Conservation (phyloP, 2,113 vertebrate species). For the Tursiops truncatus region DNA sequence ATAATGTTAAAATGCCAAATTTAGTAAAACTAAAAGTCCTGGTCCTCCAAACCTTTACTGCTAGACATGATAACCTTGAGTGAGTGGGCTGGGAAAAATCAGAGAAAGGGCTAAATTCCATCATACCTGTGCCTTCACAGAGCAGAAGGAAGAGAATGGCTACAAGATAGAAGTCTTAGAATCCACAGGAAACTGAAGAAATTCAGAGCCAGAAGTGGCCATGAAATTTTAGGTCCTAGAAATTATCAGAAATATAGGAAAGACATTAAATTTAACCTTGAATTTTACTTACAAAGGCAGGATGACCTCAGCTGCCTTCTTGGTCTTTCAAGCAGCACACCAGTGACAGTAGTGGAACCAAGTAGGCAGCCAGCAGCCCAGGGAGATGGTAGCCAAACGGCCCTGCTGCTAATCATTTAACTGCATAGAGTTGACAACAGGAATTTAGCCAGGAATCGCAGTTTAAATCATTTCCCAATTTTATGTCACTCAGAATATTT, state of each 20-base stretch:
- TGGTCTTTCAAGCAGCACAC: not conserved
- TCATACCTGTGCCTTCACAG: not conserved
- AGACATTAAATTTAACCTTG: not conserved
- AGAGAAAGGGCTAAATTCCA: not conserved
- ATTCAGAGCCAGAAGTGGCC: not conserved
- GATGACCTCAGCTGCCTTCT: not conserved
- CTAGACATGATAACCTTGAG: not conserved
- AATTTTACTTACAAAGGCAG: constrained; percentile 24
- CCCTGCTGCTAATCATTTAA: constrained; percentile 27
- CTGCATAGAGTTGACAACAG: not conserved
- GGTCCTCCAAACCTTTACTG: not conserved
- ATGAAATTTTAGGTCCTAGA: not conserved
- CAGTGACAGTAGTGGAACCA: not conserved
- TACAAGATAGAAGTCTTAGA: not conserved
- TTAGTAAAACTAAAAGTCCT: not conserved
- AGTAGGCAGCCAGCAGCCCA: not conserved
- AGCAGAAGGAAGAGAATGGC: not conserved
- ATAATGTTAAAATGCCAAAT: not conserved
- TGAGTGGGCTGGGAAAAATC: not conserved
- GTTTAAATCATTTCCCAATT: constrained; percentile 14
- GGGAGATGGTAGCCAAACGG: not conserved
- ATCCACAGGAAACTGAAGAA: not conserved
- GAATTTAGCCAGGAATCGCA: not conserved
- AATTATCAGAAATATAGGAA: not conserved
- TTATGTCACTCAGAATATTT: constrained; percentile 15